Evolutionary conservation across 1,140 invertebrate genomes (phyloP), one percentile per base, ranked within the genome.

Genomic region (Pantala flavescens): DNA sequence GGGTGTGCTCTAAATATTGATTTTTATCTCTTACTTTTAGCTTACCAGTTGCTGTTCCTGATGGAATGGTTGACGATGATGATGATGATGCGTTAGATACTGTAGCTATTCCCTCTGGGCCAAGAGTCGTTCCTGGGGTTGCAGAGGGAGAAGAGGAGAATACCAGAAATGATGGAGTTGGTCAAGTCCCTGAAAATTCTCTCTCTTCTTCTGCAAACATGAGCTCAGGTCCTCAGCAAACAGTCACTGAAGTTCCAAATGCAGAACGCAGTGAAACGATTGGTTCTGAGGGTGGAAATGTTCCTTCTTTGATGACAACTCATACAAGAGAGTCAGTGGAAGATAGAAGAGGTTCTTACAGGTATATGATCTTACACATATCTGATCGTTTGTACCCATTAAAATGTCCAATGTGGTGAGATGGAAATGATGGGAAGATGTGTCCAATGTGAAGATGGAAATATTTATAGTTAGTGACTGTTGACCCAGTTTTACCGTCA

Each of bases 191-290:
- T 73, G 81, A 81, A 36, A 79, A 80, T 24, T 80, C 82, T 23
- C 79, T 81, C 19, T 80, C 81, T 12, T 81, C 82, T 14, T 16
- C 81, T 82, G 76, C 82, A 81, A 7, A 80, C 82, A 19, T 79
- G 81, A 73, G 36, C 28, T 73, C 43, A 3, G 43, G 23, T 21
- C 21, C 43, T 14, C 7, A 11, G 1, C 43, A 73, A 73, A 19
- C 43, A 36, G 23, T 73, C 21, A 21, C 10, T 73, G n/a, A 42
- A 73, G 72, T 73, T 36, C 77, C 77, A 10, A 76, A 75, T 63
- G 55, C 71, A 63, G 74, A 78, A 71, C 74, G 79, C 74, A 79
- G 79, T 74, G 79, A 80, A 72, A 80, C 79, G 12, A 80, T 80
- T 72, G 79, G 79, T 2, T 80, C 79, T 16, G 79, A 80, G 36